phyloP scores from a whole-genome alignment of 2,888 invertebrate genomes.

The Zhuqinia jingwanae region DNA sequence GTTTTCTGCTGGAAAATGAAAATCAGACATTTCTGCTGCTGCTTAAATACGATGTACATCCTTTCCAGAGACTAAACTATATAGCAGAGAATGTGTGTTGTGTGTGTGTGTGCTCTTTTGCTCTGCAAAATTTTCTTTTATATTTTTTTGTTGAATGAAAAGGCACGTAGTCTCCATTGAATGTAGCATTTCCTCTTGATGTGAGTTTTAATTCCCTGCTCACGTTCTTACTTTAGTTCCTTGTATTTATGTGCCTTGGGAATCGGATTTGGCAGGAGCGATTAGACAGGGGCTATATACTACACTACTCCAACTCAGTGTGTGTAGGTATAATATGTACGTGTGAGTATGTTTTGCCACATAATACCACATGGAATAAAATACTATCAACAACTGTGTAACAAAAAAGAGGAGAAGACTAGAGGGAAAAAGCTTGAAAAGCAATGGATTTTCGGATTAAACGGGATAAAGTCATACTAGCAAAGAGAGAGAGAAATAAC shows the following conservation, averaged over 20 bases:
- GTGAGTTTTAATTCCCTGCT: conserved; percentile 64
- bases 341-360: too few species aligned
- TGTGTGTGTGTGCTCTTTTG: not conserved
- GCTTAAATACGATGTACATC: too few species aligned
- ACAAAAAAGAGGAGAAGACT: not conserved
- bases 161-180: conserved; percentile 55
- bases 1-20: too few species aligned
- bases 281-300: conserved; percentile 58
- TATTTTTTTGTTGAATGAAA: not conserved
- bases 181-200: conserved; percentile 64
- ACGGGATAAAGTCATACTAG: conserved; percentile 60
- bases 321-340: not conserved
- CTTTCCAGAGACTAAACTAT: too few species aligned
- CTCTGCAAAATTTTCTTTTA: not conserved
- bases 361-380: not conserved
- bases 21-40: too few species aligned
- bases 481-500: conserved; percentile 26
- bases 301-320: too few species aligned
- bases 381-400: conserved; percentile 1
- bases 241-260: conserved; percentile 70
- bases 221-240: conserved; percentile 64
- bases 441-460: conserved; percentile 59
- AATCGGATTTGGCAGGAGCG: conserved; percentile 75
- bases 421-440: conserved; percentile 39
- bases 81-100: not conserved